These are phyloP conservation scores for Piprites chloris DNA, from an alignment of 2,113 vertebrate species.

Conservation along the genomic window DNA sequence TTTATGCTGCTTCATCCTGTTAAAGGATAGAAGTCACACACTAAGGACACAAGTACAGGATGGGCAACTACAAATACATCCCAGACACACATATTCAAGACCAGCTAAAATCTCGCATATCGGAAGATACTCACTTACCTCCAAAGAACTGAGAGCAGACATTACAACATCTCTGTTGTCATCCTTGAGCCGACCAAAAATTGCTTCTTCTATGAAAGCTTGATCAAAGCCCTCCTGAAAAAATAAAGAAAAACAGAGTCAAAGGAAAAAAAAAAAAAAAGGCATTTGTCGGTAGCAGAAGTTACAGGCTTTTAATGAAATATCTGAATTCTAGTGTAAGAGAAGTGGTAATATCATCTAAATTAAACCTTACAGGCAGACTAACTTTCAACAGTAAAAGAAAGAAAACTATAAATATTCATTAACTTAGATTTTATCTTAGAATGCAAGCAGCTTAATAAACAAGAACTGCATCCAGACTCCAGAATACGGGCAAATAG, in stretches of 20 bases:
- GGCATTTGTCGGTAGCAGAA: not conserved
- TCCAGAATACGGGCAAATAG: not conserved
- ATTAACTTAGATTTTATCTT: not conserved
- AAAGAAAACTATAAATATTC: not conserved
- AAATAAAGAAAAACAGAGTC: not conserved
- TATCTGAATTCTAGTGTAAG: not conserved
- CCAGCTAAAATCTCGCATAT: not conserved
- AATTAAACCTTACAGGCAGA: not conserved
- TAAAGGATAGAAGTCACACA: not conserved
- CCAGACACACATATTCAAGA: not conserved
- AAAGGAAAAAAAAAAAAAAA: not conserved
- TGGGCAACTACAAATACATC: not conserved
- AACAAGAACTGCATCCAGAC: not conserved
- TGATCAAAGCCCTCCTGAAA: conserved; percentile 82
- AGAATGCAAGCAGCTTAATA: not conserved
- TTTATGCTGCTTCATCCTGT: not conserved
- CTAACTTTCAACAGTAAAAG: not conserved
- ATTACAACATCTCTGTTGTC: conserved; percentile 83
- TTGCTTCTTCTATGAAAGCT: conserved; percentile 83
- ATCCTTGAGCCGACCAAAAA: conserved; percentile 84
- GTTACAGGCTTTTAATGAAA: not conserved
- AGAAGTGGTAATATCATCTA: not conserved
- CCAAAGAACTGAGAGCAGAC: conserved; percentile 77
- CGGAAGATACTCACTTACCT: conserved; percentile 69
- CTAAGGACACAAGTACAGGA: not conserved